Base-by-base conservation (phyloP, 37 sponge, comb jelly and placozoan species). In the Lycopodina hypogea region DNA sequence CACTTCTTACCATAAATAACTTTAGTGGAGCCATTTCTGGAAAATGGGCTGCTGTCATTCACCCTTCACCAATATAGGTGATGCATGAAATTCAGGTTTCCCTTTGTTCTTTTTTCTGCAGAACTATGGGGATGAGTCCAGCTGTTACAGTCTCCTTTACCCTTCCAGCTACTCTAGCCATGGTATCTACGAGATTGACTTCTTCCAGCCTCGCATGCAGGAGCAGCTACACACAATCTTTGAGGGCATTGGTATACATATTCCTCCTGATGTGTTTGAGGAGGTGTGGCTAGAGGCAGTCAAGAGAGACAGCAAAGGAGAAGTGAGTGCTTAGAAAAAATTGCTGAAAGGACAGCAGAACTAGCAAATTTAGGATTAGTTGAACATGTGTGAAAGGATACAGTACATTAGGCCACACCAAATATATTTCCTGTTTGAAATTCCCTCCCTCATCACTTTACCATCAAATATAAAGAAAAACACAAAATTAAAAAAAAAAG, bases 51-150 rank as follows among this genome's bases (percentile, higher is more conserved):
- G n/a, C n/a, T n/a, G n/a, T n/a, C n/a, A n/a, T n/a, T n/a, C n/a
- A n/a, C n/a, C n/a, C n/a, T n/a, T n/a, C n/a, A n/a, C n/a, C n/a
- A n/a, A n/a, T n/a, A n/a, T n/a, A n/a, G n/a, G n/a, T n/a, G n/a
- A n/a, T n/a, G n/a, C n/a, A n/a, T n/a, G n/a, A n/a, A n/a, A n/a
- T n/a, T n/a, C n/a, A n/a, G 56, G 8, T 45, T 9, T 45, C 48
- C 9, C 9, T 45, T 45, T 45, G 8, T 45, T 45, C 9, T 45
- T 45, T 45, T 45, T 45, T 12, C 33, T 70, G 24, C 60, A 95
- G 93, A 99, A 95, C 71, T 99, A 99, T 79, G 99, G 99, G 3
- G 99, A 99, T 83, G 96, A 99, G 79, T 80, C 88, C 0, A 94
- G 85, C 72, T 96, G 94, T 14, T 93, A 93, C 78, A 94, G 94